Evolutionary conservation across 2,113 vertebrate genomes (phyloP).

Genomic region (Leptobrachium ailaonicum): DNA sequence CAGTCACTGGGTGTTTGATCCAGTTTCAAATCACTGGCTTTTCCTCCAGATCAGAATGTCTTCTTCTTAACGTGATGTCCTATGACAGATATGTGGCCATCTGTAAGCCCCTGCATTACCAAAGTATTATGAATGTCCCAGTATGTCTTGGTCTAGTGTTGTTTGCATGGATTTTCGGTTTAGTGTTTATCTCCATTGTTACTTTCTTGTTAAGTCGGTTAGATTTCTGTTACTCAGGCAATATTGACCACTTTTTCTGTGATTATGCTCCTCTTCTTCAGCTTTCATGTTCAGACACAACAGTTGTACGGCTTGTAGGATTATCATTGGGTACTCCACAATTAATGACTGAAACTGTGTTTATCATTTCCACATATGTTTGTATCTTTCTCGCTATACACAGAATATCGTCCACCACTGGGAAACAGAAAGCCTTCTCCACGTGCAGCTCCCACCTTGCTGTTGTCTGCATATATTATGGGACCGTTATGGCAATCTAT

Average conservation of each 20-base stretch:
- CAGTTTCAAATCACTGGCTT: conserved; percentile 53
- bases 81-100: conserved; percentile 38
- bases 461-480: conserved; percentile 25
- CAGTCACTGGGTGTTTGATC: conserved; percentile 10
- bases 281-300: conserved; percentile 19
- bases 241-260: conserved; percentile 53
- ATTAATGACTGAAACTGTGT: conserved; percentile 47
- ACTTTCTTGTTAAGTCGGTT: conserved; percentile 23
- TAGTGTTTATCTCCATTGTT: background rate
- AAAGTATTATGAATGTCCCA: background rate
- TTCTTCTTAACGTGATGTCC: conserved; percentile 50
- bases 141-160: rapidly evolving
- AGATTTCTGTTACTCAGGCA: conserved; percentile 22
- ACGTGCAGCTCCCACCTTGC: conserved; percentile 51
- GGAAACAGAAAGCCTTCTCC: conserved; percentile 53
- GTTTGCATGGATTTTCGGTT: conserved; percentile 48
- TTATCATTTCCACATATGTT: background rate
- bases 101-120: conserved; percentile 26
- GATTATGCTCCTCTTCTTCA: conserved; percentile 43
- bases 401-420: background rate
- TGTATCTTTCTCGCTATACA: conserved; percentile 45
- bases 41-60: rapidly evolving
- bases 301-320: background rate
- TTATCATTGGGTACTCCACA: background rate
- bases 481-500: conserved; percentile 12